These are phyloP conservation scores for Drosophila paracracens DNA, from an alignment of 2,888 invertebrate species.

Conservation along the genomic window DNA sequence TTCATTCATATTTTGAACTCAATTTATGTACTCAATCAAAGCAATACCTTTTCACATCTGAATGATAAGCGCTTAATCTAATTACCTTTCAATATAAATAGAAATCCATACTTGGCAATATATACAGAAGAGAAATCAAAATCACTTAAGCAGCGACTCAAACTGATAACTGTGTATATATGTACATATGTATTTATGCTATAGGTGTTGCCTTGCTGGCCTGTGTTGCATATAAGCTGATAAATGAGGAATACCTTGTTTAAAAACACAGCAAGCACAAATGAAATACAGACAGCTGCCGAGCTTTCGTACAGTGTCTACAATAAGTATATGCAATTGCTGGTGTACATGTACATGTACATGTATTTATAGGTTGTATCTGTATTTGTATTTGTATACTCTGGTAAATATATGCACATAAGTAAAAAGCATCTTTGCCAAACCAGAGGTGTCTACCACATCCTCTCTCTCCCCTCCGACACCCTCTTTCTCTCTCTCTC, in stretches of 20 bases:
- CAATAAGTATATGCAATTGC: constrained; percentile 23
- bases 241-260: neutral
- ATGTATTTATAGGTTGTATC: constrained; percentile 1
- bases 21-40: neutral
- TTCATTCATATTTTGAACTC: neutral
- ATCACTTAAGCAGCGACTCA: neutral
- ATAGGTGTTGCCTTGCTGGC: neutral
- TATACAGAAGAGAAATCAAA: neutral
- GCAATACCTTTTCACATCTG: neutral
- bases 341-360: neutral
- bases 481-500: neutral
- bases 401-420: constrained; percentile 55
- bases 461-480: neutral
- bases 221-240: constrained; percentile 1
- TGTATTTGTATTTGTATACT: constrained; percentile 4
- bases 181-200: neutral
- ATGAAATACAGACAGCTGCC: constrained; percentile 20
- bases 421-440: constrained; percentile 34
- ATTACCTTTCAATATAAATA: neutral
- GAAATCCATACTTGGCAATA: neutral
- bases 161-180: neutral
- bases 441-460: constrained; percentile 1
- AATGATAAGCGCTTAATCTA: neutral
- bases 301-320: constrained; percentile 9
- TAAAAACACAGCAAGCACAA: constrained; percentile 1